Base-by-base conservation (phyloP, 2,113 vertebrate genomes). In the Paramisgurnus dabryanus region DNA sequence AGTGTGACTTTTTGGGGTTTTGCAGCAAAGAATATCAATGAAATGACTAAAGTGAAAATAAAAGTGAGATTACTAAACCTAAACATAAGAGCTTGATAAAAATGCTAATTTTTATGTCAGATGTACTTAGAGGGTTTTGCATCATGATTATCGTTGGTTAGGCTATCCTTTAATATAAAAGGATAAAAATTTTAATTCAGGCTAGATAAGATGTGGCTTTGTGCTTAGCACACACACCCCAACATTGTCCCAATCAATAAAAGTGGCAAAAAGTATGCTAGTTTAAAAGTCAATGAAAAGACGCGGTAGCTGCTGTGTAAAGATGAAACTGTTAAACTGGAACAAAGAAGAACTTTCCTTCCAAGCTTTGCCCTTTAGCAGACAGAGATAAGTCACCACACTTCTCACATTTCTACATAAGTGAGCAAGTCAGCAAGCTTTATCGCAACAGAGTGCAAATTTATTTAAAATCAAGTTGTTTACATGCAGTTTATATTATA, bases 311-410 rank as follows among this genome's bases (percentile, higher is more conserved):
- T 74, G 57, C 57, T 45, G 41, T 49, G 7, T 47, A 63, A 47
- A 43, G 34, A 40, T n/a, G 13, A 60, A 75, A 67, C 53, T 71
- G 49, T 49, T 80, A 79, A 83, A 83, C n/a, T 80, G 50, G 82
- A 72, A 18, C 40, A 80, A 15, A 39, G 43, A 43, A 15, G 50
- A 61, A 69, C 10, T 76, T 65, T 49, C 41, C 66, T 55, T 45
- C 6, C 41, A 73, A 76, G 67, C 41, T 60, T 47, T 83, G 82
- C 66, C 82, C 82, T 83, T 83, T 83, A 60, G 60, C 67, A 80
- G 82, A 80, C 82, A 80, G 72, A 83, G 72, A 83, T 80, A 72
- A 80, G 78, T 80, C 22, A 60, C 66, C 13, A 50, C 65, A 47
- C 41, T 61, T 41, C 27, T 63, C 57, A 45, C 6, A 0, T 11